Evolutionary conservation across 2,797 vertebrate genomes (phyloP), one percentile per base, ranked within the genome.

Genomic region (Leptoclinus maculatus): DNA sequence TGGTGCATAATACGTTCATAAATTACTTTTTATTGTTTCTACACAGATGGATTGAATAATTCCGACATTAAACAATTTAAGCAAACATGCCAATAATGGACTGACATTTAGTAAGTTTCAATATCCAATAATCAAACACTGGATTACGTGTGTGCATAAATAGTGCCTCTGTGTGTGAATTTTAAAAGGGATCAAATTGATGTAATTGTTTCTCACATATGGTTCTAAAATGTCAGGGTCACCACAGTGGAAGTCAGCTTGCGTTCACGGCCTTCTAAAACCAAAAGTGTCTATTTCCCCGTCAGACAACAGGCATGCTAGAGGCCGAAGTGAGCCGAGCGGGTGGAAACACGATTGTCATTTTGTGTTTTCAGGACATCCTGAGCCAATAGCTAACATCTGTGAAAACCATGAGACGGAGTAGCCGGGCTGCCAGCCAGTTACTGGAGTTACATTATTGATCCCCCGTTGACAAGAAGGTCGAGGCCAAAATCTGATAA

Each of bases 261-360:
- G 59, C 23, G 1, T 17, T 2, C n/a, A n/a, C n/a, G n/a, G n/a
- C n/a, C n/a, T n/a, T n/a, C n/a, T n/a, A n/a, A n/a, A 6, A 32
- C 39, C 53, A 2, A 16, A 25, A 54, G 79, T 27, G 65, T 69
- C 69, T 56, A 3, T 68, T 53, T 72, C 21, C n/a, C 38, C 36
- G 51, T 80, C 62, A 62, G 60, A 45, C 17, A 54, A 2, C 45
- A 16, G 69, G 43, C 13, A 29, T 7, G 2, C 11, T 3, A 16
- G 49, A 59, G 25, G 64, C n/a, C 2, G 7, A 2, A 23, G 23
- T 23, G 41, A 51, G 38, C 43, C 1, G 1, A 4, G 17, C n/a
- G 13, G 53, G 59, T 82, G 75, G 83, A 87, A 86, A 84, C 65
- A 43, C 34, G 45, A 71, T 76, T 78, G 13, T 77, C 36, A 39